Evolutionary conservation across 2,888 invertebrate genomes (phyloP).

Genomic region (Meghimatium bilineatum): DNA sequence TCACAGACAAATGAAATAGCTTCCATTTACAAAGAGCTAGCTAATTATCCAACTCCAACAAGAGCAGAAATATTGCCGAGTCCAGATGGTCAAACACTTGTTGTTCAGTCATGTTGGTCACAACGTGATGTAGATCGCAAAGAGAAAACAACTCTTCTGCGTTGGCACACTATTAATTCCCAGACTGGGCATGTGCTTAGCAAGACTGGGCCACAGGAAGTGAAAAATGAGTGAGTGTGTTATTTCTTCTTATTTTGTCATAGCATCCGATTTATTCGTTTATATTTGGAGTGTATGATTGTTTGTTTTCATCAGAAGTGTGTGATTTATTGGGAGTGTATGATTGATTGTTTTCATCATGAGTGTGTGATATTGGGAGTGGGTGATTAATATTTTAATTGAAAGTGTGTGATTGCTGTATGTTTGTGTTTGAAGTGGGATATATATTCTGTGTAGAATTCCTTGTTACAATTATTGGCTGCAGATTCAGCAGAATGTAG

Average conservation of each 20-base stretch:
- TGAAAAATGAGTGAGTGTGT: slow-evolving; percentile 48
- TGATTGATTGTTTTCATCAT: slow-evolving; percentile 37
- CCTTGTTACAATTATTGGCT: too few species aligned
- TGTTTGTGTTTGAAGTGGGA: too few species aligned
- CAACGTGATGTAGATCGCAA: slow-evolving; percentile 71
- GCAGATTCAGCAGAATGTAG: too few species aligned
- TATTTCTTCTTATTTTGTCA: neutral
- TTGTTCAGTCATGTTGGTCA: slow-evolving; percentile 64
- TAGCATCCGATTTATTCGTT: neutral
- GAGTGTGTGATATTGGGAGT: too few species aligned
- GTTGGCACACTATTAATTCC: slow-evolving; percentile 58
- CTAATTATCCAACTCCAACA: slow-evolving; percentile 20
- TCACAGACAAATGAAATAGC: slow-evolving; percentile 30
- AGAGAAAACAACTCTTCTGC: slow-evolving; percentile 67
- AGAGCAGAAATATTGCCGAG: neutral
- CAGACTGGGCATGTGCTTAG: slow-evolving; percentile 16
- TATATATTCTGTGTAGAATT: too few species aligned
- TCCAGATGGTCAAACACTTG: slow-evolving; percentile 28
- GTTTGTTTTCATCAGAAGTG: too few species aligned
- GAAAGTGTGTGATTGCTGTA: too few species aligned
- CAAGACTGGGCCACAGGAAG: slow-evolving; percentile 42
- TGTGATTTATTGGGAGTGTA: too few species aligned
- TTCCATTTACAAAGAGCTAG: slow-evolving; percentile 31
- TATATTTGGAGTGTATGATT: too few species aligned
- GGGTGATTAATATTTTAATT: too few species aligned